Evolutionary conservation across 2,797 vertebrate species (phyloP), one percentile per base, ranked within the genome.

Genomic region (Cryptoblepharus egeriae): DNA sequence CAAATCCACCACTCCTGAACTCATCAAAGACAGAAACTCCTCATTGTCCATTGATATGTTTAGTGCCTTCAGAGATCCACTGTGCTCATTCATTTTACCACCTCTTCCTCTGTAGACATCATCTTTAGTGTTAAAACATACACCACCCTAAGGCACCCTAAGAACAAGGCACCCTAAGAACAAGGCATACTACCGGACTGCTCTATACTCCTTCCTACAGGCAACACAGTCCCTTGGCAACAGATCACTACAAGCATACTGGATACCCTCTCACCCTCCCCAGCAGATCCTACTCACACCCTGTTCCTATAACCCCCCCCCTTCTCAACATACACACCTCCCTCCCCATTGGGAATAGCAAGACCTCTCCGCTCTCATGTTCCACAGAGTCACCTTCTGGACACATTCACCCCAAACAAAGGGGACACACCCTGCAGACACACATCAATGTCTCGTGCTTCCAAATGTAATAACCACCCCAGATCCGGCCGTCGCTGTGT

Each of bases 361-460:
- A 42, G 70, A 4, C 32, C 28, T 49, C 55, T 30, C 75, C 61
- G 61, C 64, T 49, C 63, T 4, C 20, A 64, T 68, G 45, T 13
- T 18, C 60, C 45, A n/a, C n/a, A n/a, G n/a, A n/a, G n/a, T n/a
- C n/a, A n/a, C n/a, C n/a, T n/a, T n/a, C 10, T 11, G 37, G 60
- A n/a, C 70, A 37, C 49, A 68, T 58, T 58, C 63, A 32, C 45
- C 52, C 61, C 63, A 84, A 65, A 84, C 82, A 84, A 84, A 84
- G 82, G 45, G 63, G 82, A 84, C 70, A 79, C 82, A 79, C 82
- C 82, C 82, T 79, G 68, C 77, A 79, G 76, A 24, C 52, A 49
- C 63, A 45, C 63, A 45, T 49, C 9, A 76, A 22, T 58, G 52
- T 18, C 37, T 30, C 18, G 49, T 65, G 18, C 20, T 57, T 57